Conservation (phyloP, 2,113 vertebrate genomes). For the Circaetus cinerascens region DNA sequence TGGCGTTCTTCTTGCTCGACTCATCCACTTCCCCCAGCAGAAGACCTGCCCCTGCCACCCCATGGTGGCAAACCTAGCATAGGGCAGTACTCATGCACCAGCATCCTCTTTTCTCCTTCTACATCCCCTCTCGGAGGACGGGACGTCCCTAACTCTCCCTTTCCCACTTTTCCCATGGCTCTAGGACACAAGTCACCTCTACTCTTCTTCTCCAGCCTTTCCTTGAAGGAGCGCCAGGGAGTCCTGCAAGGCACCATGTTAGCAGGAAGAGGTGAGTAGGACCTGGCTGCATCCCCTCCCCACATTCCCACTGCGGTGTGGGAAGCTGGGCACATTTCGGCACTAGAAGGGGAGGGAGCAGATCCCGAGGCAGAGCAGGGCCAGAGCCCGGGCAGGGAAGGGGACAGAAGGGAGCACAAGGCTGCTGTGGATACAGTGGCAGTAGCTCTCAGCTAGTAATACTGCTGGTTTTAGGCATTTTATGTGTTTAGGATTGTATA, state of each 20-base stretch:
- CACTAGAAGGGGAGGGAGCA: background rate
- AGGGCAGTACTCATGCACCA: background rate
- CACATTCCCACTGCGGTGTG: background rate
- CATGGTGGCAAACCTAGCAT: background rate
- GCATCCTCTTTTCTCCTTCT: background rate
- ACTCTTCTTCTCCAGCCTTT: background rate
- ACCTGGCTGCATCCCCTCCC: background rate
- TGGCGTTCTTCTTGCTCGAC: background rate
- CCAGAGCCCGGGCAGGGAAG: background rate
- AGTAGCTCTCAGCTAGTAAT: background rate
- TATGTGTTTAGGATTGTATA: background rate
- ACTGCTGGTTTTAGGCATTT: background rate
- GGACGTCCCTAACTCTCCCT: background rate
- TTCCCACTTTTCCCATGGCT: background rate
- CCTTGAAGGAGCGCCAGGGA: background rate
- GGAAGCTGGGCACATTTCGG: background rate
- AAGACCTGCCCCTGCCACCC: background rate
- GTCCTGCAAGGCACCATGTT: background rate
- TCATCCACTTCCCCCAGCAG: background rate
- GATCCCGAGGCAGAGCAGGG: background rate
- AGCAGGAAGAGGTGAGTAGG: background rate
- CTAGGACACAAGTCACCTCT: background rate
- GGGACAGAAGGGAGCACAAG: background rate
- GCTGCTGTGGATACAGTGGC: background rate
- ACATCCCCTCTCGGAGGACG: background rate